Conservation (phyloP, 2,797 vertebrate genomes). For the Amniataba percoides region DNA sequence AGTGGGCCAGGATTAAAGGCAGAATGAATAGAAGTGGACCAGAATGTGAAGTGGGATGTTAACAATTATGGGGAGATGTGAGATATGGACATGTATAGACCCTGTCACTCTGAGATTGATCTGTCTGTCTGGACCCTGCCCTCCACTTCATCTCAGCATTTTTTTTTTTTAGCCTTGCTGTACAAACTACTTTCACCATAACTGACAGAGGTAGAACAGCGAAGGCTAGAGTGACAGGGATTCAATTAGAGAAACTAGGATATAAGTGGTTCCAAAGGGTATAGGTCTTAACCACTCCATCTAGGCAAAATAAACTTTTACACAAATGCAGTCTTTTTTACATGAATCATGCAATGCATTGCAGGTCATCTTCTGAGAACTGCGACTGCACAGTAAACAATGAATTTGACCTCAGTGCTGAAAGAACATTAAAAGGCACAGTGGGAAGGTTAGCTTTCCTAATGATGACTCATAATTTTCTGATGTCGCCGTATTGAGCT, state of each 20-base stretch:
- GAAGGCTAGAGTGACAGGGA: not conserved
- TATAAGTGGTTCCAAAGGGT: constrained; percentile 45
- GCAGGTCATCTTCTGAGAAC: constrained; percentile 30
- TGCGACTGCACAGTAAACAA: constrained; percentile 25
- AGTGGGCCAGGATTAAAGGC: constrained; percentile 49
- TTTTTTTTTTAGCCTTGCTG: constrained; percentile 13
- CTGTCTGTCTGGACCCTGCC: constrained; percentile 40
- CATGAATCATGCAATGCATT: constrained; percentile 12
- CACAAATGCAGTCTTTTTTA: constrained; percentile 22
- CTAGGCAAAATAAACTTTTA: constrained; percentile 29
- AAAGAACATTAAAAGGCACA: constrained; percentile 12
- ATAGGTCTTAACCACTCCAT: constrained; percentile 30
- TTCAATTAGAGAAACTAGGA: constrained; percentile 34
- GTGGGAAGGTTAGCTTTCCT: constrained; percentile 30
- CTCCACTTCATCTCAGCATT: constrained; percentile 23
- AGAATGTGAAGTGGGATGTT: constrained; percentile 53
- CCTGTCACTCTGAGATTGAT: constrained; percentile 54
- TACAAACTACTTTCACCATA: constrained; percentile 35
- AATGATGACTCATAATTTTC: constrained; percentile 38
- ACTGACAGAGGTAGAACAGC: constrained; percentile 28
- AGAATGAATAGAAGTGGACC: constrained; percentile 46
- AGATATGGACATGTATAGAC: constrained; percentile 37
- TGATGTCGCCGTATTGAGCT: constrained; percentile 33
- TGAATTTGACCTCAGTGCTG: constrained; percentile 24
- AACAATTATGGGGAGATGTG: constrained; percentile 44